phyloP scores from a whole-genome alignment of 2,113 vertebrate species.

The Daubentonia madagascariensis region DNA sequence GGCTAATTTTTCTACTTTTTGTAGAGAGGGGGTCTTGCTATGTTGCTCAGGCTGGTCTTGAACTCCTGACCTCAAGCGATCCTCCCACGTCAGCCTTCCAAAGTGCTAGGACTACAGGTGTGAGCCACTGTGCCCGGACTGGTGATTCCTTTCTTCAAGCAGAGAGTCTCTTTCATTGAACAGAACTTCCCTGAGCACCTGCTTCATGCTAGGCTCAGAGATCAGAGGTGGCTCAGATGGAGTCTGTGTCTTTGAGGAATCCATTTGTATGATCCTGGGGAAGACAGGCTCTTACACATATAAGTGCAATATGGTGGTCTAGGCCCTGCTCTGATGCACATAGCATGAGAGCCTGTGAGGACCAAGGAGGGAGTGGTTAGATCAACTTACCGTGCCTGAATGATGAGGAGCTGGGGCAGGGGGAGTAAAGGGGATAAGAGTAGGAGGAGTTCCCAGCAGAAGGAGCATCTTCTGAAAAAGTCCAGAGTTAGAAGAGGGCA shows the following conservation, averaged over 20 bases:
- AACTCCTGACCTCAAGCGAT: neutral
- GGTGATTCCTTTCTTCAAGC: neutral
- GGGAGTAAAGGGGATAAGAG: neutral
- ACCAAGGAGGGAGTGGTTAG: neutral
- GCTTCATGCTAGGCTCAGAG: neutral
- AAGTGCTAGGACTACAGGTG: neutral
- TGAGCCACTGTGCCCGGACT: neutral
- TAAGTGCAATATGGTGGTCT: neutral
- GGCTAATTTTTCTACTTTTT: neutral
- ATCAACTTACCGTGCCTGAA: neutral
- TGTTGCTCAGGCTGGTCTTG: neutral
- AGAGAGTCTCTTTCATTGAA: neutral
- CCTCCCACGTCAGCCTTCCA: neutral
- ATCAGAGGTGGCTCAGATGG: neutral
- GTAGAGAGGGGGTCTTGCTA: neutral
- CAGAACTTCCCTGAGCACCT: neutral
- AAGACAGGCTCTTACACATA: neutral
- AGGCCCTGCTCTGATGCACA: neutral
- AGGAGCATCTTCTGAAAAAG: conserved; percentile 1
- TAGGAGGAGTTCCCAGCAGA: neutral
- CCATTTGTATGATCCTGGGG: neutral
- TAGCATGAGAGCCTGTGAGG: neutral
- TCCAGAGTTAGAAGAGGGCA: neutral
- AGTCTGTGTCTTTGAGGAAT: neutral
- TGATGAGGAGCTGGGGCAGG: neutral